Conservation (phyloP, 2,888 invertebrate species). For the Scrobipalpa costella region DNA sequence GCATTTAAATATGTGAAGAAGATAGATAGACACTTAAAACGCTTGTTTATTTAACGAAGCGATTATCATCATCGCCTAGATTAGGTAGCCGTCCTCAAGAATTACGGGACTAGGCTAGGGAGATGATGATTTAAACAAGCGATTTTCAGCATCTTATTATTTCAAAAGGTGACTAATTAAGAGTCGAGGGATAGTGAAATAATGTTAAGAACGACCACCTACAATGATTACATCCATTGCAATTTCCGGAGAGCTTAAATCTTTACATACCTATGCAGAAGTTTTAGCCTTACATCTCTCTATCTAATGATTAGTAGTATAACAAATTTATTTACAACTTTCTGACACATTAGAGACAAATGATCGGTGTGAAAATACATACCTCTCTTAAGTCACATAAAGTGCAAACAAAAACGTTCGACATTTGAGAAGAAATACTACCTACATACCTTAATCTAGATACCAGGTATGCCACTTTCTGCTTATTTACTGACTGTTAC, state of each 20-base stretch:
- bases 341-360: too few species aligned
- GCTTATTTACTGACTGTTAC: constrained; percentile 7
- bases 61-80: too few species aligned
- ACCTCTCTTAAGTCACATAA: background rate
- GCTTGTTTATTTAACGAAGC: background rate
- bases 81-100: too few species aligned
- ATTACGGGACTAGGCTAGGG: too few species aligned
- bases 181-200: background rate
- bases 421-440: background rate
- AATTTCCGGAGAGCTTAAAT: too few species aligned
- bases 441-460: background rate
- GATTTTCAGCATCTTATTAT: too few species aligned
- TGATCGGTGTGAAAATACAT: too few species aligned
- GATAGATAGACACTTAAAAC: background rate
- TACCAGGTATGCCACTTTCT: background rate
- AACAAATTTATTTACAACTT: too few species aligned
- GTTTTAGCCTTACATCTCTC: too few species aligned
- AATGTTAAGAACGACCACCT: too few species aligned
- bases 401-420: background rate
- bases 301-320: too few species aligned
- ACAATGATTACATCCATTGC: background rate
- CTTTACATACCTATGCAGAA: too few species aligned
- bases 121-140: background rate
- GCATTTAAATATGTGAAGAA: background rate
- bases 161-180: background rate